Percentiles rank a stretch among this genome's conserved stretches.
Conservation (phyloP, 2,113 vertebrate species). For the Grammomys surdaster region DNA sequence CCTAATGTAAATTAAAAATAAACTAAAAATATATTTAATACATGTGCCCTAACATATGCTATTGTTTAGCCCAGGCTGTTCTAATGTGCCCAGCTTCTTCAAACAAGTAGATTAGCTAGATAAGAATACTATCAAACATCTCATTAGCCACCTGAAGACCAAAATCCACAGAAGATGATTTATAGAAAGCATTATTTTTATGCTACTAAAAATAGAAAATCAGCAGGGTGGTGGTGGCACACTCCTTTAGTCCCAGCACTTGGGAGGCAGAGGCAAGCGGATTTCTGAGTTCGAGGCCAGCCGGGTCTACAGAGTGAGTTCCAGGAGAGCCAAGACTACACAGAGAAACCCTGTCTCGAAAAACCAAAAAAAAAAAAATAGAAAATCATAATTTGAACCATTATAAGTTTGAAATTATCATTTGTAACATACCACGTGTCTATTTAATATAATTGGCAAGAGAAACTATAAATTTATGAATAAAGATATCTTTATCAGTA, state of each 20-base stretch:
- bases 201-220: background rate
- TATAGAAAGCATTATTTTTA: background rate
- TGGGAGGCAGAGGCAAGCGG: no score
- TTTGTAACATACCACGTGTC: background rate
- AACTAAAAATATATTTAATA: background rate
- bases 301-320: no score
- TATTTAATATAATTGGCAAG: slow-evolving; percentile 9
- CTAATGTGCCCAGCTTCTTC: background rate
- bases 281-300: no score
- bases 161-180: background rate
- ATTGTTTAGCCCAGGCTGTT: background rate
- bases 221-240: no score
- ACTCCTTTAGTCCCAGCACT: no score
- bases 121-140: background rate
- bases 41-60: background rate
- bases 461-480: slow-evolving; percentile 28
- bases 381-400: background rate
- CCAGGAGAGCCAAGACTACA: no score
- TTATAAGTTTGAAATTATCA: background rate
- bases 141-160: background rate
- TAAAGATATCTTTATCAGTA: slow-evolving; percentile 12
- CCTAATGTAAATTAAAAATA: background rate
- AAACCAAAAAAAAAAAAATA: background rate
- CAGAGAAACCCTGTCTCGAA: no score
- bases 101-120: background rate